phyloP scores from a whole-genome alignment of 2,113 vertebrate genomes.

The Herpailurus yagouaroundi region DNA sequence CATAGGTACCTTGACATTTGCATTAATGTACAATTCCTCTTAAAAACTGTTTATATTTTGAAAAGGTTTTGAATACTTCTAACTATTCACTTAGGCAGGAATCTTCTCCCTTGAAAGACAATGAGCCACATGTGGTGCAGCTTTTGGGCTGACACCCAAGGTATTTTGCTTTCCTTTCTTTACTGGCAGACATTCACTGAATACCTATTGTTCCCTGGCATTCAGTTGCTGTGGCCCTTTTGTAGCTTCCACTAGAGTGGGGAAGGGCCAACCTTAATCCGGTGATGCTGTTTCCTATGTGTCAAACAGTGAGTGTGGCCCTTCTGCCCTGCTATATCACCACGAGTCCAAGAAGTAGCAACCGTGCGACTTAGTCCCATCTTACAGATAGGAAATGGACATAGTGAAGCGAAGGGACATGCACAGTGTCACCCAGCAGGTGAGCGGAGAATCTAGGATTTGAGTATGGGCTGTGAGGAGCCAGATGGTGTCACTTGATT shows the following conservation, averaged over 20 bases:
- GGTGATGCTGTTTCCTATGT: neutral
- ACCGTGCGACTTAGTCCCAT: neutral
- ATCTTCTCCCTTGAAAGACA: neutral
- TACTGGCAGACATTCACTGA: neutral
- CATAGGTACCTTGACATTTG: conserved; percentile 52
- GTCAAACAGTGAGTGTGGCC: neutral
- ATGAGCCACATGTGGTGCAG: neutral
- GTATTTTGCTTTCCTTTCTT: neutral
- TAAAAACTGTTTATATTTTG: conserved; percentile 32
- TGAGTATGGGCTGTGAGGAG: neutral
- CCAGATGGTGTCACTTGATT: neutral
- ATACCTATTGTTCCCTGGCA: neutral
- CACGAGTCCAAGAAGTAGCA: neutral
- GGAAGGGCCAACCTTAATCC: neutral
- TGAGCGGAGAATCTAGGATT: neutral
- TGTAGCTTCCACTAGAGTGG: neutral
- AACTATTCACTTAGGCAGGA: neutral
- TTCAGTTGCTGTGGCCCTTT: neutral
- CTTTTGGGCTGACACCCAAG: neutral
- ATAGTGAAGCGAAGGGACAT: rapidly evolving
- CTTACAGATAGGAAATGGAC: neutral
- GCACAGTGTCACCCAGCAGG: rapidly evolving
- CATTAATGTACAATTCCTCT: conserved; percentile 7
- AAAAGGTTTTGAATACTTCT: conserved; percentile 45
- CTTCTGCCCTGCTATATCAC: neutral